Evolutionary conservation across 2,797 vertebrate genomes (phyloP), one percentile per base, ranked within the genome.

Genomic region (Danio albolineatus): DNA sequence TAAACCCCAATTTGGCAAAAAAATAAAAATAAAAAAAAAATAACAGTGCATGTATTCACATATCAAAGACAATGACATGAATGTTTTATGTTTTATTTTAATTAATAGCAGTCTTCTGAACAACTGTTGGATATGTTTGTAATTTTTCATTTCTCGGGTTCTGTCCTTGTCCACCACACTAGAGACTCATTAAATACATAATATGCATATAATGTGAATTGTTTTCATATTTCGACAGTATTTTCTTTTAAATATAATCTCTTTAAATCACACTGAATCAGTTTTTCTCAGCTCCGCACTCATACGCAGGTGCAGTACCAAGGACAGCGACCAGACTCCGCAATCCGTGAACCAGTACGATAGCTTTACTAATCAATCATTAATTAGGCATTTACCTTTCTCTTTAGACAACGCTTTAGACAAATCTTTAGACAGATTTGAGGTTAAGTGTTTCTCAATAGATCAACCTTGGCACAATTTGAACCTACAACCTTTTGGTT

Each of bases 251-350:
- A 28, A 28, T 28, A 28, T 28, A 28, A 28, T 28, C 28, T 28
- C 28, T 36, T 39, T 6, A 61, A 16, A 36, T 13, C 10, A 36
- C 2, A 6, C 38, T 36, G 28, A 61, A 41, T 62, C 14, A 41
- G 14, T 10, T 16, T 8, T 41, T 10, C 21, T 16, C 38, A 43
- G 51, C 53, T 41, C 19, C 17, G 8, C 39, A 46, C 39, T 72
- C 64, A 77, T 65, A 66, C 54, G 17, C 54, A 83, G 84, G 84
- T 87, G 86, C 88, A 91, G 92, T 46, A 93, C 93, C 93, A 89
- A 87, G 93, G 93, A 94, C 91, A 93, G 93, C 90, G 88, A 88
- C 83, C 46, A 43, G 7, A 36, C 49, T 41, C 4, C 43, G 28
- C 48, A 57, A 46, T 56, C 54, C 56, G 28, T 10, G 21, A 28